These are phyloP conservation scores for Hyposmocoma kahamanoa DNA, from an alignment of 1,140 invertebrate genomes.

Conservation along the genomic window DNA sequence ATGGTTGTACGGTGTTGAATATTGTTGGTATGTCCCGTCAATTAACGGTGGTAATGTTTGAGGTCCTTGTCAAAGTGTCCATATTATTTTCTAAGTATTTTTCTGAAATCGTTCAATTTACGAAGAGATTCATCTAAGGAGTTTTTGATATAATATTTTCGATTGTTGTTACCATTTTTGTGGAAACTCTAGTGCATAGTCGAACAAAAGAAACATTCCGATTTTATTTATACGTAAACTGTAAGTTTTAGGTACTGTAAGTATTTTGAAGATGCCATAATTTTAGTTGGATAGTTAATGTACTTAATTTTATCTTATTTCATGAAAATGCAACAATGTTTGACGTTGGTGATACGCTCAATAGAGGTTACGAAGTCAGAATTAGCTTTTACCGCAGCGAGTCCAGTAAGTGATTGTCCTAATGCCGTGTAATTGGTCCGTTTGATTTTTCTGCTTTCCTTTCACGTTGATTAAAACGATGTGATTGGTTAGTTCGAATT, in stretches of 20 bases:
- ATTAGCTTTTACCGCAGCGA: too few species aligned
- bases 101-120: constrained; percentile 40
- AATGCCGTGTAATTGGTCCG: too few species aligned
- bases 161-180: constrained; percentile 54
- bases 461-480: too few species aligned
- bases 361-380: too few species aligned
- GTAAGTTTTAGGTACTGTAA: constrained; percentile 26
- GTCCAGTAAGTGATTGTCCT: too few species aligned
- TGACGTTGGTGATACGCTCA: too few species aligned
- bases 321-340: too few species aligned
- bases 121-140: constrained; percentile 35
- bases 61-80: constrained; percentile 56
- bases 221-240: constrained; percentile 37
- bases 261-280: constrained; percentile 50
- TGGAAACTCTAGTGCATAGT: constrained; percentile 3
- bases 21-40: constrained; percentile 53
- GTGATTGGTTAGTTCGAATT: too few species aligned
- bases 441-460: too few species aligned
- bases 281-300: constrained; percentile 38
- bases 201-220: constrained; percentile 46
- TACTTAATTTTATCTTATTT: constrained; percentile 41
- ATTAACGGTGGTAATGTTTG: constrained; percentile 59
- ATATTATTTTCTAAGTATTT: constrained; percentile 64
- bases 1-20: constrained; percentile 33
- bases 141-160: constrained; percentile 69